phyloP scores from a whole-genome alignment of 2,888 invertebrate species.

The Orthosia gracilis region DNA sequence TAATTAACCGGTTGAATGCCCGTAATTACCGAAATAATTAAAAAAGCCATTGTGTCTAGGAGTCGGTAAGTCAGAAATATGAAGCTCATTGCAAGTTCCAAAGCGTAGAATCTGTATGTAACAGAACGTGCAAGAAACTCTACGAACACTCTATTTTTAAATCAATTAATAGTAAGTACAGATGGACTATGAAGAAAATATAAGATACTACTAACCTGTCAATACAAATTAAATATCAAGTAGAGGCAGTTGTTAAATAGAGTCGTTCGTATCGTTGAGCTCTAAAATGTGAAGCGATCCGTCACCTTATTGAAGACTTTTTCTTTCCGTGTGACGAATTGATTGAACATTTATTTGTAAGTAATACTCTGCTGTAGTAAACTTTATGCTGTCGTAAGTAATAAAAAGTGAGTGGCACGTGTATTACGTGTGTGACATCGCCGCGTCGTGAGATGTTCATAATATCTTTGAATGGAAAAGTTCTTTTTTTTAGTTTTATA shows the following conservation, averaged over 20 bases:
- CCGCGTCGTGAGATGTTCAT: too few species aligned
- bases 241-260: background rate
- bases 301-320: conserved; percentile 32
- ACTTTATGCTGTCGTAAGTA: conserved; percentile 24
- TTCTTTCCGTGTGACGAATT: conserved; percentile 27
- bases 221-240: background rate
- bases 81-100: too few species aligned
- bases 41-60: too few species aligned
- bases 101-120: too few species aligned
- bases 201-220: background rate
- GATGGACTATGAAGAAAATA: too few species aligned
- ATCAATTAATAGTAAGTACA: too few species aligned
- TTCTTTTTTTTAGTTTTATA: background rate
- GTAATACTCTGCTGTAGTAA: conserved; percentile 6
- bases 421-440: background rate
- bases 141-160: too few species aligned
- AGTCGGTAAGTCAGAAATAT: too few species aligned
- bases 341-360: conserved; percentile 30
- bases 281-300: conserved; percentile 1
- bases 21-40: too few species aligned
- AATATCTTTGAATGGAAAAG: too few species aligned
- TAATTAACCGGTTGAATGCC: too few species aligned
- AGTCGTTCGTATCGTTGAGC: background rate
- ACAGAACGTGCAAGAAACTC: too few species aligned
- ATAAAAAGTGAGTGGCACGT: background rate